These are phyloP conservation scores for Ips nitidus DNA, from an alignment of 1,140 invertebrate species.

Conservation along the genomic window DNA sequence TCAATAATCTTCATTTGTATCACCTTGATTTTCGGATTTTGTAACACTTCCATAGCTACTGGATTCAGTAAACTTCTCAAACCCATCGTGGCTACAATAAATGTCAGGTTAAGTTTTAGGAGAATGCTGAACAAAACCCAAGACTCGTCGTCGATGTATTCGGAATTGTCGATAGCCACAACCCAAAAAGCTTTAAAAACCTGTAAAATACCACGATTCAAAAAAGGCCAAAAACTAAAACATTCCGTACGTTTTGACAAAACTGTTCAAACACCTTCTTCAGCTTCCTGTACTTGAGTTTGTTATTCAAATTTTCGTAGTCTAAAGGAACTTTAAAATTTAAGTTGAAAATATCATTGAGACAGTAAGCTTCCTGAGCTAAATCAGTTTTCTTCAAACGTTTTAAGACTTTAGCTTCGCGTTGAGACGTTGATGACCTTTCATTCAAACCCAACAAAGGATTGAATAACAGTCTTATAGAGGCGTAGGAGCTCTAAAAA, in stretches of 20 bases:
- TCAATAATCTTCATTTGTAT: slow-evolving; percentile 50
- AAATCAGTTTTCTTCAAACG: slow-evolving; percentile 45
- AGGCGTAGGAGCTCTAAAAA: slow-evolving; percentile 51
- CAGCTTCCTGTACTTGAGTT: slow-evolving; percentile 48
- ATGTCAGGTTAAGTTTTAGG: slow-evolving; percentile 29
- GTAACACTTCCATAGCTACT: slow-evolving; percentile 37
- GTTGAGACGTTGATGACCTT: slow-evolving; percentile 48
- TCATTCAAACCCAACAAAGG: slow-evolving; percentile 52
- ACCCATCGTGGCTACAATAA: slow-evolving; percentile 41
- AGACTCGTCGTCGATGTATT: slow-evolving; percentile 59
- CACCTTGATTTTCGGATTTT: slow-evolving; percentile 44
- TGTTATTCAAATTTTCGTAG: slow-evolving; percentile 45
- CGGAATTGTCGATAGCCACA: slow-evolving; percentile 57
- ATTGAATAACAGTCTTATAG: slow-evolving; percentile 54
- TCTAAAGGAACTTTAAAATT: slow-evolving; percentile 52
- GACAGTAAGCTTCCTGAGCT: slow-evolving; percentile 51
- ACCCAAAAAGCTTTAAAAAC: slow-evolving; percentile 53
- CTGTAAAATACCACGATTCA: slow-evolving; percentile 39
- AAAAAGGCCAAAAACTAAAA: background rate
- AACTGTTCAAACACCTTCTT: slow-evolving; percentile 53
- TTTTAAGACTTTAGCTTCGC: slow-evolving; percentile 52
- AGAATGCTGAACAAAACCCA: slow-evolving; percentile 55
- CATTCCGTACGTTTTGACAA: slow-evolving; percentile 22
- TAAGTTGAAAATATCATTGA: slow-evolving; percentile 60
- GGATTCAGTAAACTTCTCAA: slow-evolving; percentile 35